Evolutionary conservation across 2,888 invertebrate species (phyloP).

Genomic region (Sarcophaga caerulescens): DNA sequence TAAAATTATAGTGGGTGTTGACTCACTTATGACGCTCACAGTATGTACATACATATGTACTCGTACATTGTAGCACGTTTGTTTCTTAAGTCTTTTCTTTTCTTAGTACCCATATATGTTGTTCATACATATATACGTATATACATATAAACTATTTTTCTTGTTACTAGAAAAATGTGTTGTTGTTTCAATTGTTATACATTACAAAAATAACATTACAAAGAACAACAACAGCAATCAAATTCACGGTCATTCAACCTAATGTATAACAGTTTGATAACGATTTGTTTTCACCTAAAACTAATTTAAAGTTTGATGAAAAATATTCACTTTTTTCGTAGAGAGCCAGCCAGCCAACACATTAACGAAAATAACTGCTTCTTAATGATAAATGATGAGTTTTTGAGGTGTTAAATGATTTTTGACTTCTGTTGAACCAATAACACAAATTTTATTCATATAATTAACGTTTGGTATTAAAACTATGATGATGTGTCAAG

Average conservation of each 20-base stretch:
- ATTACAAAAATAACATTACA: neutral
- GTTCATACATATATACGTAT: neutral
- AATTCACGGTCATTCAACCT: neutral
- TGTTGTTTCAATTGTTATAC: neutral
- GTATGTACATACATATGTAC: neutral
- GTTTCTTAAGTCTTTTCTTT: conserved; percentile 12
- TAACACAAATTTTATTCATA: too few species aligned
- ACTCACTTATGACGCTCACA: too few species aligned
- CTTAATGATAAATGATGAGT: conserved; percentile 1
- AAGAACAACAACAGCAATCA: neutral
- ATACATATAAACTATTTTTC: too few species aligned
- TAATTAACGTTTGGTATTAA: too few species aligned
- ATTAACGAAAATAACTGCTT: neutral
- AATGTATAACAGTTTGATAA: neutral
- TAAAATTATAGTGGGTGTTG: too few species aligned
- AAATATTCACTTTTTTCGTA: too few species aligned
- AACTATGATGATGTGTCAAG: too few species aligned
- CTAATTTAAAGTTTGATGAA: too few species aligned
- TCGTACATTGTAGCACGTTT: neutral
- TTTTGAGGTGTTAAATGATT: conserved; percentile 41
- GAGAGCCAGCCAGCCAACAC: too few species aligned
- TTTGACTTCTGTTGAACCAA: conserved; percentile 33
- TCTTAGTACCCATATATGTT: neutral
- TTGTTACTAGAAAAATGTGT: neutral
- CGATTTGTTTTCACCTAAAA: too few species aligned